A percentile compares a stretch with the other conserved stretches of the same genome.
Evolutionary conservation across 1,140 invertebrate species (phyloP).

Genomic region (Zaprionus tsacasi): DNA sequence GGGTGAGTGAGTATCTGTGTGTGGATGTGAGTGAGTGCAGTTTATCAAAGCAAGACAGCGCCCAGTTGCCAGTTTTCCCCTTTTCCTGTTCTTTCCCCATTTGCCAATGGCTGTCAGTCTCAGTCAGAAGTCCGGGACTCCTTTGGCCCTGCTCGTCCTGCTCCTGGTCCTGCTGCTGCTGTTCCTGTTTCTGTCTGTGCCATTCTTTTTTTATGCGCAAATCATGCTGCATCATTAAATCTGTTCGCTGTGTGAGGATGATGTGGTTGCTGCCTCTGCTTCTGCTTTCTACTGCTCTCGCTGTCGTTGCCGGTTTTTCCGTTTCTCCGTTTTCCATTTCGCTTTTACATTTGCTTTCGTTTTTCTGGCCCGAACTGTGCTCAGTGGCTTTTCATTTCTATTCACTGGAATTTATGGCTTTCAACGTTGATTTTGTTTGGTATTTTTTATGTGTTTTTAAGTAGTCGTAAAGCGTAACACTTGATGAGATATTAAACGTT

Average conservation of each 20-base stretch:
- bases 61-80: conserved; percentile 41
- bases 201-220: conserved; percentile 76
- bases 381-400: conserved; percentile 77
- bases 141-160: conserved; percentile 1
- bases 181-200: conserved; percentile 27
- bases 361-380: conserved; percentile 39
- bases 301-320: conserved; percentile 19
- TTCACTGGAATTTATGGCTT: conserved; percentile 77
- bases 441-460: conserved; percentile 79
- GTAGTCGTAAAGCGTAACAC: conserved; percentile 82
- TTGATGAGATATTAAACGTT: conserved; percentile 82
- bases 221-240: conserved; percentile 83
- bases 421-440: conserved; percentile 75
- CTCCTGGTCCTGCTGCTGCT: conserved; percentile 4
- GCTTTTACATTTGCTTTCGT: conserved; percentile 60
- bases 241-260: conserved; percentile 51
- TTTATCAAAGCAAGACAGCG: conserved; percentile 70
- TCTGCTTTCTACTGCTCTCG: conserved; percentile 28
- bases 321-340: conserved; percentile 44
- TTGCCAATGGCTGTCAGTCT: conserved; percentile 62
- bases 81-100: conserved; percentile 31
- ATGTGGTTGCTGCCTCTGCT: conserved; percentile 32
- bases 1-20: conserved; percentile 10
- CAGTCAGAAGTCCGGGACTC: conserved; percentile 14
- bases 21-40: conserved; percentile 47